Conservation (phyloP, 2,113 vertebrate genomes). For the Anas platyrhynchos region DNA sequence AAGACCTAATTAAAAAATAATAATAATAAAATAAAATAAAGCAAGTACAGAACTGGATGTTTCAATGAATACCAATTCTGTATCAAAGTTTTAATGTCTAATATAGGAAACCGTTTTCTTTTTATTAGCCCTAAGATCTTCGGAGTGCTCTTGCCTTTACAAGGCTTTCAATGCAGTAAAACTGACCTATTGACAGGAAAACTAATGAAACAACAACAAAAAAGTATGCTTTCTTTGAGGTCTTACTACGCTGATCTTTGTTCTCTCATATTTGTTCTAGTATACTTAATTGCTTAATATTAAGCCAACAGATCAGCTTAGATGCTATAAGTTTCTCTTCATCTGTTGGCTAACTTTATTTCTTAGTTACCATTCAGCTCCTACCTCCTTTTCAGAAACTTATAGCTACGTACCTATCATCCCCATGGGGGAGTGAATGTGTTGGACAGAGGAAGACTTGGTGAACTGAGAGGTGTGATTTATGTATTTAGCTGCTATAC, state of each 20-base stretch:
- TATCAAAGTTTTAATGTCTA: not conserved
- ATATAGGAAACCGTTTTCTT: not conserved
- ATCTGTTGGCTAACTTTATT: not conserved
- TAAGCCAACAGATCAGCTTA: not conserved
- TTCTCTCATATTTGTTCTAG: not conserved
- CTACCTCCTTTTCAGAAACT: not conserved
- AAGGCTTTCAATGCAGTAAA: not conserved
- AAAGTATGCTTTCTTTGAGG: not conserved
- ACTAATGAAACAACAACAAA: not conserved
- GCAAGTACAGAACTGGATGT: not conserved
- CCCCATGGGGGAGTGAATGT: fast-evolving
- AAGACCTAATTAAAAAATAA: not conserved
- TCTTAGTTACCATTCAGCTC: fast-evolving
- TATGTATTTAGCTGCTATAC: not conserved
- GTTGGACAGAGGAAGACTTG: not conserved
- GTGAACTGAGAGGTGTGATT: not conserved
- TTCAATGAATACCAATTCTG: not conserved
- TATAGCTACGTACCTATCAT: not conserved
- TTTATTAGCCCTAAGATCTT: not conserved
- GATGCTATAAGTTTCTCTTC: not conserved
- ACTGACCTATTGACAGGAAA: not conserved
- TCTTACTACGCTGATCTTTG: not conserved
- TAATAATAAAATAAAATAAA: not conserved
- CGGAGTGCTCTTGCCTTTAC: not conserved
- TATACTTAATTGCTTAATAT: not conserved